These are phyloP conservation scores for Alcis repandata DNA, from an alignment of 2,888 invertebrate genomes.

Conservation along the genomic window DNA sequence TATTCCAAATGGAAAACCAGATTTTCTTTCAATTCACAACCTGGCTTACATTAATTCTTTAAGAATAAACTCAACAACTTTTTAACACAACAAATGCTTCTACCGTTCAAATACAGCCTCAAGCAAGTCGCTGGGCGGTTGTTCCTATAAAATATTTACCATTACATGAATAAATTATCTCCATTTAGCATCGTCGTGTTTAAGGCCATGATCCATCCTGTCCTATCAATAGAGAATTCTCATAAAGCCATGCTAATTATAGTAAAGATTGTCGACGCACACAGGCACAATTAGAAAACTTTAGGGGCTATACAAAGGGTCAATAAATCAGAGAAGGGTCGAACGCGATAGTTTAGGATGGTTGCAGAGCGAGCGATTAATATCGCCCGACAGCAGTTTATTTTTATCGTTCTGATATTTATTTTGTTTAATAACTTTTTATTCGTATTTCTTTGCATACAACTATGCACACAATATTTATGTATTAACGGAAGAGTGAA, in stretches of 20 bases:
- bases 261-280: conserved; percentile 71
- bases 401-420: too few species aligned
- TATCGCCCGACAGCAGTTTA: not conserved
- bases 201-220: conserved; percentile 39
- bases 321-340: conserved; percentile 80
- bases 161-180: conserved; percentile 42
- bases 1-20: too few species aligned
- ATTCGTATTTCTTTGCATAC: too few species aligned
- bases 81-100: not conserved
- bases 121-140: conserved; percentile 35
- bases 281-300: conserved; percentile 81
- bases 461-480: too few species aligned
- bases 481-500: too few species aligned
- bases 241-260: conserved; percentile 77
- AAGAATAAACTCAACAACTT: not conserved
- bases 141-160: conserved; percentile 40
- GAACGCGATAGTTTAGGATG: conserved; percentile 68
- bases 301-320: conserved; percentile 80
- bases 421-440: too few species aligned
- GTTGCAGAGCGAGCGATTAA: conserved; percentile 47
- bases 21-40: too few species aligned
- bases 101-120: conserved; percentile 20
- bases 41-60: too few species aligned
- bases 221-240: conserved; percentile 62
- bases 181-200: conserved; percentile 41